A percentile compares a stretch with the other conserved stretches of the same genome.
Evolutionary conservation across 2,888 invertebrate species (phyloP).

Genomic region (Drosophila bunnanda): DNA sequence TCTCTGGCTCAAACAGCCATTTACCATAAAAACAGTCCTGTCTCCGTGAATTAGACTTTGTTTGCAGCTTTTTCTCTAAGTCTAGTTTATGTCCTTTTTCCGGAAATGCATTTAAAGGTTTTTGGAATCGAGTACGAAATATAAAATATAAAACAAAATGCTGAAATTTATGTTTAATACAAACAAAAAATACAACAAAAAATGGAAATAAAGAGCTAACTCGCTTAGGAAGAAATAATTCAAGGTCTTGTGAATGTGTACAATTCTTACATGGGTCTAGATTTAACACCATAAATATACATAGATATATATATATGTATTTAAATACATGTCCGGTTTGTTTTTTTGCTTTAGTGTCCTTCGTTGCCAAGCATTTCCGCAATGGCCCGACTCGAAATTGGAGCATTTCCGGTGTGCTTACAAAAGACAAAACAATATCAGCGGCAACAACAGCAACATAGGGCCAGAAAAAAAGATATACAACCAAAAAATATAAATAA

Average conservation of each 20-base stretch:
- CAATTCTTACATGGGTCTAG: conserved; percentile 3
- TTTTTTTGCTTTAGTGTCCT: conserved; percentile 40
- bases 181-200: neutral
- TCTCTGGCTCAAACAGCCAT: conserved; percentile 8
- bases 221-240: neutral
- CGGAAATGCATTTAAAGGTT: neutral
- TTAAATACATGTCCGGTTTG: conserved; percentile 6
- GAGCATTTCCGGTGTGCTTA: conserved; percentile 73
- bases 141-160: neutral
- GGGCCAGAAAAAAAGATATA: neutral
- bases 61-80: neutral
- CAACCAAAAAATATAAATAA: conserved; percentile 29
- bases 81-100: neutral
- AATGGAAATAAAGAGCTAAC: neutral
- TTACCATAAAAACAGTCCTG: conserved; percentile 4
- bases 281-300: conserved; percentile 3
- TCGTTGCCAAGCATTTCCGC: conserved; percentile 61
- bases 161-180: too few relatives aligned
- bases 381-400: conserved; percentile 65
- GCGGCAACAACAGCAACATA: conserved; percentile 11
- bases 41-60: conserved; percentile 1
- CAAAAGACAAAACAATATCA: conserved; percentile 50
- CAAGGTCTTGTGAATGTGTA: neutral
- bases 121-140: neutral
- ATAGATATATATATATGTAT: conserved; percentile 5